Evolutionary conservation across 2,888 invertebrate genomes (phyloP).

Genomic region (Agriopis marginaria): DNA sequence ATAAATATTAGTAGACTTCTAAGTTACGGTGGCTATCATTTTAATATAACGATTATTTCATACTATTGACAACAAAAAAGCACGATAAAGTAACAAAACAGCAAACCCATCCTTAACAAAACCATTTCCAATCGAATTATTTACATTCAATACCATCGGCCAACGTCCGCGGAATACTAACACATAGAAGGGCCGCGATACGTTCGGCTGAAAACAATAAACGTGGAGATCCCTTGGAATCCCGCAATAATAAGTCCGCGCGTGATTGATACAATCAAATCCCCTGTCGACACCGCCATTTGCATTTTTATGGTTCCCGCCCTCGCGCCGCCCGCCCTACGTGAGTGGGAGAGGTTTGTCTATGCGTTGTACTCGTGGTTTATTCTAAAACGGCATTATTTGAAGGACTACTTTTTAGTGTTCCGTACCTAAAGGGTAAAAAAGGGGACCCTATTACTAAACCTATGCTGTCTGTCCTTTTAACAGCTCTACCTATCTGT

Average conservation of each 20-base stretch:
- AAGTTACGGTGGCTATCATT: too few species aligned
- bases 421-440: too few species aligned
- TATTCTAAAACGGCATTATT: constrained; percentile 3
- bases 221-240: constrained; percentile 65
- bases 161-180: constrained; percentile 12
- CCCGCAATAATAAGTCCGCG: constrained; percentile 76
- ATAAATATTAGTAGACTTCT: too few species aligned
- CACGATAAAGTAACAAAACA: constrained; percentile 1
- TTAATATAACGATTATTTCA: too few species aligned
- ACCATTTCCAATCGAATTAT: constrained; percentile 22
- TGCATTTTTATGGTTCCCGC: constrained; percentile 82
- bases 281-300: constrained; percentile 87
- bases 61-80: background rate
- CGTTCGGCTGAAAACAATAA: constrained; percentile 64
- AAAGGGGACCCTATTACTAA: too few species aligned
- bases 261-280: constrained; percentile 82
- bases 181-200: constrained; percentile 9
- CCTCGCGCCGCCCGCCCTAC: constrained; percentile 52
- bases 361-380: constrained; percentile 2
- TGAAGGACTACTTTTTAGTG: background rate
- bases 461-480: too few species aligned
- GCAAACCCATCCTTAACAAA: background rate
- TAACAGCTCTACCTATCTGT: too few species aligned
- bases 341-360: background rate
- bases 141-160: constrained; percentile 15